phyloP scores from a whole-genome alignment of 1,140 invertebrate species.

The Nephotettix cincticeps region DNA sequence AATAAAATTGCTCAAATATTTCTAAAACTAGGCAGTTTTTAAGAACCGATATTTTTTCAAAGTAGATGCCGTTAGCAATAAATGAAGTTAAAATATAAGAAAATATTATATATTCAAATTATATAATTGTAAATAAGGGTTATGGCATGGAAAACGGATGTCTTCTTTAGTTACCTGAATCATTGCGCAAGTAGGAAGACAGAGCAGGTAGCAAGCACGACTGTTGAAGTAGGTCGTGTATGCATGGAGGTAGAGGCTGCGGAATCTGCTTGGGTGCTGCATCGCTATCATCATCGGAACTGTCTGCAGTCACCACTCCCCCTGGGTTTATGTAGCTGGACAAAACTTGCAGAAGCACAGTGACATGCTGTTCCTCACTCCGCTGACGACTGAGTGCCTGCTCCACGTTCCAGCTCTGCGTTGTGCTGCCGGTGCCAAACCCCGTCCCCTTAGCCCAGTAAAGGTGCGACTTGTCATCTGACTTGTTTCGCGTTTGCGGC shows the following conservation, averaged over 20 bases:
- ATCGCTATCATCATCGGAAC: conserved; percentile 35
- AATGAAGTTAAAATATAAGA: no score
- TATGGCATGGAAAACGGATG: no score
- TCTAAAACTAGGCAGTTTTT: no score
- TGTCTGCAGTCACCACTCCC: conserved; percentile 54
- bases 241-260: conserved; percentile 64
- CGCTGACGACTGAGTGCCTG: conserved; percentile 85
- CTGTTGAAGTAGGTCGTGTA: conserved; percentile 72
- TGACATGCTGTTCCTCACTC: conserved; percentile 92
- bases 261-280: conserved; percentile 58
- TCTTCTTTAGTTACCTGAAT: conserved; percentile 84
- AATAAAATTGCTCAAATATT: no score
- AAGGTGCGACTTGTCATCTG: conserved; percentile 76
- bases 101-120: no score
- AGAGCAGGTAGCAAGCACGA: conserved; percentile 86
- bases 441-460: conserved; percentile 96
- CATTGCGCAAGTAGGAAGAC: conserved; percentile 89
- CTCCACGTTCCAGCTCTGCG: conserved; percentile 95
- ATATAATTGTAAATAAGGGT: no score
- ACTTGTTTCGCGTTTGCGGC: not conserved
- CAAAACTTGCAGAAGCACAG: conserved; percentile 68
- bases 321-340: conserved; percentile 84
- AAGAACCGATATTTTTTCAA: no score
- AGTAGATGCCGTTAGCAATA: no score
- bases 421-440: conserved; percentile 92